A percentile compares a stretch with the other conserved stretches of the same genome.
Conservation (phyloP, 1,140 invertebrate genomes). For the Dysdera silvatica region DNA sequence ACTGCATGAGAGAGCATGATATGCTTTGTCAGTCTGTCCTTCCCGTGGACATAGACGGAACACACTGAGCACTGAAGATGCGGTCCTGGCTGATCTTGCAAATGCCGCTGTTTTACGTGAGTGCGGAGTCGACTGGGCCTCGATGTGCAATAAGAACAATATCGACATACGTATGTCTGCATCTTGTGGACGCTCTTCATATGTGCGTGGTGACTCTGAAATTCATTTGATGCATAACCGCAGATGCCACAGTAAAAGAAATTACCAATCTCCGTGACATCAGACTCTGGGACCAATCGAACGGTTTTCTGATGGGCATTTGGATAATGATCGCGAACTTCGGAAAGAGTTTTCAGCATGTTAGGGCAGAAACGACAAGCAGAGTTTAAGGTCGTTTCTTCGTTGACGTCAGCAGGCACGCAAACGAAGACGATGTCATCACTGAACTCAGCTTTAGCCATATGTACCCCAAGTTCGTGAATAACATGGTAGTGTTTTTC, state of each 20-base stretch:
- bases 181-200: slow-evolving; percentile 36
- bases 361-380: slow-evolving; percentile 36
- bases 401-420: slow-evolving; percentile 32
- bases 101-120: slow-evolving; percentile 37
- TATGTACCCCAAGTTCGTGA: slow-evolving; percentile 34
- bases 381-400: slow-evolving; percentile 33
- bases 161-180: slow-evolving; percentile 36
- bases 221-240: slow-evolving; percentile 30
- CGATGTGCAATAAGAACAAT: slow-evolving; percentile 34
- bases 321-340: slow-evolving; percentile 36
- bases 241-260: slow-evolving; percentile 36
- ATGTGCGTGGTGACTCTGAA: slow-evolving; percentile 34
- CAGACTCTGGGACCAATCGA: slow-evolving; percentile 28
- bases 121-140: slow-evolving; percentile 33
- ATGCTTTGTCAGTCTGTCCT: slow-evolving; percentile 36
- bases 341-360: slow-evolving; percentile 30
- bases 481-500: slow-evolving; percentile 37
- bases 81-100: slow-evolving; percentile 34
- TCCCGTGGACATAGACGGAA: slow-evolving; percentile 35
- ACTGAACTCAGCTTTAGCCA: slow-evolving; percentile 35
- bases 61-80: slow-evolving; percentile 38
- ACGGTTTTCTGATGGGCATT: slow-evolving; percentile 33
- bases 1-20: slow-evolving; percentile 37
- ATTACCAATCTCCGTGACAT: slow-evolving; percentile 28
- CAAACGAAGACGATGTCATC: slow-evolving; percentile 38